These are phyloP conservation scores for Psittacula derbiana DNA, from an alignment of 2,797 vertebrate species.

Conservation along the genomic window DNA sequence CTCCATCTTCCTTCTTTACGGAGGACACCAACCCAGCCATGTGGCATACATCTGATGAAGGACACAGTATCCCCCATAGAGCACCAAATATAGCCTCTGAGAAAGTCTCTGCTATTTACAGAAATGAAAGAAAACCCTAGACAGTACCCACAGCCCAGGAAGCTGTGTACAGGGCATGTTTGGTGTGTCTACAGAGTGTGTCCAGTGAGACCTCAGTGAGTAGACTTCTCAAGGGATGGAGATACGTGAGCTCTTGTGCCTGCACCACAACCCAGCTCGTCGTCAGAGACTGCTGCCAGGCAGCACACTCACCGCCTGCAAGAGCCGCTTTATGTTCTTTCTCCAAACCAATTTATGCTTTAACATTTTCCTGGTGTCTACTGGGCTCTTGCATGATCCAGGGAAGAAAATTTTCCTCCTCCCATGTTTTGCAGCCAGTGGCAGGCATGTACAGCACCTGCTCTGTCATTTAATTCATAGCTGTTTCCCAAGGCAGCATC, in stretches of 20 bases:
- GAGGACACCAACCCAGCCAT: neutral
- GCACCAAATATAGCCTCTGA: neutral
- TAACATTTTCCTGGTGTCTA: neutral
- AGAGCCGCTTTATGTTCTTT: neutral
- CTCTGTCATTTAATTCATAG: neutral
- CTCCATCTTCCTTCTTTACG: neutral
- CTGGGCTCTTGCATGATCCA: neutral
- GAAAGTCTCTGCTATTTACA: neutral
- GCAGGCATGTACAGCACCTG: neutral
- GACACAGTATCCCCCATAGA: neutral
- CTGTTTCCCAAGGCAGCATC: neutral
- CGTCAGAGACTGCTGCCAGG: neutral
- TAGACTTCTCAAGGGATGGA: neutral
- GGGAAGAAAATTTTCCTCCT: neutral
- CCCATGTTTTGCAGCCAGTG: neutral
- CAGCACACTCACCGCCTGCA: accelerated
- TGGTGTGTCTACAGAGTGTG: accelerated
- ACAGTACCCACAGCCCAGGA: neutral
- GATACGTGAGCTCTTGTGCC: neutral
- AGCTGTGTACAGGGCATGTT: neutral
- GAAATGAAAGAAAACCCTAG: neutral
- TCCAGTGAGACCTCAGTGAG: neutral
- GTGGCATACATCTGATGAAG: neutral
- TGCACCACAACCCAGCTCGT: accelerated
- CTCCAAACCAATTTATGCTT: neutral